These are phyloP conservation scores for Pygocentrus nattereri DNA, from an alignment of 2,797 vertebrate genomes.

Conservation along the genomic window DNA sequence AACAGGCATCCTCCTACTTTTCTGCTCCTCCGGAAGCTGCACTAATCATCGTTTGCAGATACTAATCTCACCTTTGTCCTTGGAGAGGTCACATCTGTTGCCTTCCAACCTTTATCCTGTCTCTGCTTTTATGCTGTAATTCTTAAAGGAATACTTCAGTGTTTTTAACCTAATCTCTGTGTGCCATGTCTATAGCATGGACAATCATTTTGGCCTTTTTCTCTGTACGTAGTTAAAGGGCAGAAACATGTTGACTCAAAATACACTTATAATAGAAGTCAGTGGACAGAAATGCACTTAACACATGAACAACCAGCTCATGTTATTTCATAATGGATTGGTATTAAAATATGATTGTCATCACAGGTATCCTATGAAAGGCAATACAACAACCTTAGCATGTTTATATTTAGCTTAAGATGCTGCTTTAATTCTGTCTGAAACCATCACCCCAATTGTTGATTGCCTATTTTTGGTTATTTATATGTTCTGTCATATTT, in stretches of 20 bases:
- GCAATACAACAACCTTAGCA: not conserved
- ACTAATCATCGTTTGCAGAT: conserved; percentile 40
- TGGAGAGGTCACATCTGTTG: conserved; percentile 33
- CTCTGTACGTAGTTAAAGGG: not conserved
- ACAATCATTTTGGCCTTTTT: not conserved
- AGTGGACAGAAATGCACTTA: not conserved
- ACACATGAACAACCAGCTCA: not conserved
- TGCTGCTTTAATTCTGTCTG: not conserved
- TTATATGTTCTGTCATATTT: not conserved
- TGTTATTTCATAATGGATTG: too few relatives aligned
- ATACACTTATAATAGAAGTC: not conserved
- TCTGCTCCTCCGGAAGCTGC: conserved; percentile 30
- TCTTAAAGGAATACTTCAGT: conserved; percentile 7
- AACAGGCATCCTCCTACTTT: conserved; percentile 21
- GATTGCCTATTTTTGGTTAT: not conserved
- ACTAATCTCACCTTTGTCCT: conserved; percentile 37
- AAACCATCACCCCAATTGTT: not conserved
- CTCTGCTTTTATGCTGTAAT: conserved; percentile 31
- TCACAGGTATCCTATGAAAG: not conserved
- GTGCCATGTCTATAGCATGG: not conserved
- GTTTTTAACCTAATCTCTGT: not conserved
- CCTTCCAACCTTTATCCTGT: conserved; percentile 24
- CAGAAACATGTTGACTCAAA: not conserved
- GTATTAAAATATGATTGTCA: too few relatives aligned
- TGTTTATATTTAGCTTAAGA: not conserved